These are phyloP conservation scores for Gonocerus acuteangulatus DNA, from an alignment of 2,888 invertebrate genomes.

Conservation along the genomic window DNA sequence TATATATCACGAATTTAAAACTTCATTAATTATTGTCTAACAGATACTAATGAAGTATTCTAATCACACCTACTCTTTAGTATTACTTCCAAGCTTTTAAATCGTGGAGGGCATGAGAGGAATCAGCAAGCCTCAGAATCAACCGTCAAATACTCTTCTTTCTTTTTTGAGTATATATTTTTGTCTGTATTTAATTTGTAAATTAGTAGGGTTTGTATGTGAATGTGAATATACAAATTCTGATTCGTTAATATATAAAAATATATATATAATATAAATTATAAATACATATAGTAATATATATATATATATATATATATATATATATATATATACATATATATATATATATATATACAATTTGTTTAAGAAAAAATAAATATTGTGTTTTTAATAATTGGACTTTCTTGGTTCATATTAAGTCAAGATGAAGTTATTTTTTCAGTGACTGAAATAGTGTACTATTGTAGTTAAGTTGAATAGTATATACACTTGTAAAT, in stretches of 20 bases:
- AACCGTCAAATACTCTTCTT: slow-evolving; percentile 13
- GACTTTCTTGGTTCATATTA: slow-evolving; percentile 16
- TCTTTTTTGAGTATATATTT: slow-evolving; percentile 18
- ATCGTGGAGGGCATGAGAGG: too few species aligned
- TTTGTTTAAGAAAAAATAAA: slow-evolving; percentile 5
- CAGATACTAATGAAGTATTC: too few species aligned
- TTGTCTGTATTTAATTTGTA: slow-evolving; percentile 26
- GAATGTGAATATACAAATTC: slow-evolving; percentile 16
- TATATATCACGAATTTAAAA: too few species aligned
- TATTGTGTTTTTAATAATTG: slow-evolving; percentile 8
- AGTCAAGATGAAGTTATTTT: slow-evolving; percentile 23
- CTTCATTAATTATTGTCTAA: too few species aligned
- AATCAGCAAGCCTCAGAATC: too few species aligned
- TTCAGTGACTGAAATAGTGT: slow-evolving; percentile 26
- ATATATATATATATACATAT: slow-evolving; percentile 18
- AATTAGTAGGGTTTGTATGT: slow-evolving; percentile 15
- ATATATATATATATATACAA: slow-evolving; percentile 17
- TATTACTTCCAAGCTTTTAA: too few species aligned
- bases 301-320: slow-evolving; percentile 17
- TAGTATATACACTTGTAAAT: slow-evolving; percentile 21
- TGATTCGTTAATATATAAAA: slow-evolving; percentile 10
- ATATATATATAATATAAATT: slow-evolving; percentile 20
- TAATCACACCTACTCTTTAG: too few species aligned
- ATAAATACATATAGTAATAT: too few species aligned
- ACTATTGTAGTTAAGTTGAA: slow-evolving; percentile 21